Conservation (phyloP, 2,113 vertebrate species). For the Setophaga petechia region DNA sequence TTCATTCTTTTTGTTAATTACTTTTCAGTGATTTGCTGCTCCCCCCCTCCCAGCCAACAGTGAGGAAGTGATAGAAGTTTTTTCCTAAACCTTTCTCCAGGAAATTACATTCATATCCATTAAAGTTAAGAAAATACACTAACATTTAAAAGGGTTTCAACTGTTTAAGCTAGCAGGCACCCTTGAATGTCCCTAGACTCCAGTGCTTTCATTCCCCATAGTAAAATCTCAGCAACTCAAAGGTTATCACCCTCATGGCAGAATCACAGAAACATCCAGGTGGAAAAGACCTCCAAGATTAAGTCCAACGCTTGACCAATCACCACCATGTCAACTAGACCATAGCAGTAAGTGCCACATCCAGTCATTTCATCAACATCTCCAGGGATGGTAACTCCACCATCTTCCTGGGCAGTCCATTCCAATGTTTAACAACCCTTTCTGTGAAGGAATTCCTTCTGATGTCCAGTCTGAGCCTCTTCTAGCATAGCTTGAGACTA, state of each 20-base stretch:
- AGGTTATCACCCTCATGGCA: not conserved
- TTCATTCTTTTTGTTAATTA: not conserved
- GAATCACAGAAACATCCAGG: not conserved
- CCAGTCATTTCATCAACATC: not conserved
- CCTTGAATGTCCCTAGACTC: not conserved
- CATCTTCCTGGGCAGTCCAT: not conserved
- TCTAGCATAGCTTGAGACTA: not conserved
- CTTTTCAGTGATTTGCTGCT: not conserved
- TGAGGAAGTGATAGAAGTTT: not conserved
- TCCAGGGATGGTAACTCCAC: not conserved
- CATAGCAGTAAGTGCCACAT: not conserved
- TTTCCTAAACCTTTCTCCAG: not conserved
- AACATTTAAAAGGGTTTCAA: not conserved
- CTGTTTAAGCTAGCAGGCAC: not conserved
- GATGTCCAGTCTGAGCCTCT: not conserved
- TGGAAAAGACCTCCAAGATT: not conserved
- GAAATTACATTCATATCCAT: not conserved
- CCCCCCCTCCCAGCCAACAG: rapidly evolving
- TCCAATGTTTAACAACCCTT: not conserved
- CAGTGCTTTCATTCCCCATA: not conserved
- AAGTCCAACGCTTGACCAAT: not conserved
- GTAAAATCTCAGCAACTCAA: not conserved
- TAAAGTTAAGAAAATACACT: not conserved
- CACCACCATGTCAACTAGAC: not conserved
- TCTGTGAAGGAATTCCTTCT: not conserved